phyloP scores from a whole-genome alignment of 2,888 invertebrate species.

The Tinea pellionella region DNA sequence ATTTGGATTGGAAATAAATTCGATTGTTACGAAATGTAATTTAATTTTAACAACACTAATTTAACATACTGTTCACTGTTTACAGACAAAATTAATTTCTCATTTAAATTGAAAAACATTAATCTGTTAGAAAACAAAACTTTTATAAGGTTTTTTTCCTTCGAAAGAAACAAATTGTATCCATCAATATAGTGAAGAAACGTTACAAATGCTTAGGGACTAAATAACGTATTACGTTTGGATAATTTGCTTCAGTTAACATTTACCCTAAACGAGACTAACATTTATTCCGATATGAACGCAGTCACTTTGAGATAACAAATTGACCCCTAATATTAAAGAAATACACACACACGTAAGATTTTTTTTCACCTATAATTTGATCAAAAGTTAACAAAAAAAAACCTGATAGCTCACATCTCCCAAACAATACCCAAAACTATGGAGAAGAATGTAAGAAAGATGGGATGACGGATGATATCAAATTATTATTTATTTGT shows the following conservation, averaged over 20 bases:
- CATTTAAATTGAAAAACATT: background rate
- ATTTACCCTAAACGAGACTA: constrained; percentile 1
- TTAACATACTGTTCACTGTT: background rate
- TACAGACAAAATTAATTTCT: background rate
- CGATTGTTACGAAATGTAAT: background rate
- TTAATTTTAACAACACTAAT: background rate
- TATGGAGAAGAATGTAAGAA: no score
- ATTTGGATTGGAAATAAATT: background rate
- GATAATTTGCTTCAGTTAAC: constrained; percentile 26
- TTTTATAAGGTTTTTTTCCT: background rate
- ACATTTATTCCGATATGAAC: background rate
- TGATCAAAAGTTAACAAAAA: no score
- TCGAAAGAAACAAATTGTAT: constrained; percentile 25
- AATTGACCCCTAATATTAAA: no score
- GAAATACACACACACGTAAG: no score
- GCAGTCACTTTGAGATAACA: background rate
- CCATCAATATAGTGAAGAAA: constrained; percentile 25
- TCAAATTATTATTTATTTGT: no score
- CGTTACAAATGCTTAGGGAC: constrained; percentile 27
- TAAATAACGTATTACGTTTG: constrained; percentile 24
- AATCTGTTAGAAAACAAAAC: background rate
- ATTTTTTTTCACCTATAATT: no score
- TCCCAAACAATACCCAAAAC: no score
- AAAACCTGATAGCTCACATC: no score
- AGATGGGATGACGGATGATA: no score